Percentiles rank a stretch among this genome's conserved stretches.
Conservation (phyloP, 1,140 invertebrate species). For the Zaprionus africanus region DNA sequence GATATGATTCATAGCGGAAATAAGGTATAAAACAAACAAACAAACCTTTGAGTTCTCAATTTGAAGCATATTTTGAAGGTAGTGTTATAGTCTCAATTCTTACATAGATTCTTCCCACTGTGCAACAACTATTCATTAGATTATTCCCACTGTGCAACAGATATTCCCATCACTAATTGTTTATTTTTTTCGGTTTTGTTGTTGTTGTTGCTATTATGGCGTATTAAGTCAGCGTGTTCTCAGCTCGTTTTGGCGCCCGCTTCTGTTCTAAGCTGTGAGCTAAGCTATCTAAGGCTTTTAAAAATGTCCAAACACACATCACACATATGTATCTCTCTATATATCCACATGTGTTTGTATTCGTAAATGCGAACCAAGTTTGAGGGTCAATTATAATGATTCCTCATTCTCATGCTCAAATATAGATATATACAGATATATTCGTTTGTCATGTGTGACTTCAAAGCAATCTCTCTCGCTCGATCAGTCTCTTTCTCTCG, state of each 20-base stretch:
- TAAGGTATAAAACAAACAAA: not conserved
- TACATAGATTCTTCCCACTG: conserved; percentile 10
- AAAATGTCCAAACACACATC: conserved; percentile 30
- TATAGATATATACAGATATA: not conserved
- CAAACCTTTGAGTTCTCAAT: not conserved
- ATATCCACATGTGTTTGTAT: conserved; percentile 24
- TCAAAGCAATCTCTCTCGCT: not conserved
- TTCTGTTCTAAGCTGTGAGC: conserved; percentile 57
- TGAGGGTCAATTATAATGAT: conserved; percentile 76
- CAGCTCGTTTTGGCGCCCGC: conserved; percentile 31
- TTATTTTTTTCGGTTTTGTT: not conserved
- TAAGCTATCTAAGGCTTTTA: conserved; percentile 49
- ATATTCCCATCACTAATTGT: conserved; percentile 27
- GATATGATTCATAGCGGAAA: not conserved
- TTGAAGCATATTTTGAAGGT: not conserved
- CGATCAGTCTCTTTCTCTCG: not conserved
- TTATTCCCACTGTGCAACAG: conserved; percentile 12
- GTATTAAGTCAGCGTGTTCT: conserved; percentile 39
- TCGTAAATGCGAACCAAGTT: conserved; percentile 46
- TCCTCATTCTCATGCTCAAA: conserved; percentile 17
- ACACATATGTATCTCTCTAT: not conserved
- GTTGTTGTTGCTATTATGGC: conserved; percentile 16
- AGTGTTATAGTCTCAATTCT: not conserved
- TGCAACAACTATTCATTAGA: conserved; percentile 12
- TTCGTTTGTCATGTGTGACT: not conserved